Base-by-base conservation (phyloP, 1,140 invertebrate species). In the Scaptodrosophila lebanonensis region DNA sequence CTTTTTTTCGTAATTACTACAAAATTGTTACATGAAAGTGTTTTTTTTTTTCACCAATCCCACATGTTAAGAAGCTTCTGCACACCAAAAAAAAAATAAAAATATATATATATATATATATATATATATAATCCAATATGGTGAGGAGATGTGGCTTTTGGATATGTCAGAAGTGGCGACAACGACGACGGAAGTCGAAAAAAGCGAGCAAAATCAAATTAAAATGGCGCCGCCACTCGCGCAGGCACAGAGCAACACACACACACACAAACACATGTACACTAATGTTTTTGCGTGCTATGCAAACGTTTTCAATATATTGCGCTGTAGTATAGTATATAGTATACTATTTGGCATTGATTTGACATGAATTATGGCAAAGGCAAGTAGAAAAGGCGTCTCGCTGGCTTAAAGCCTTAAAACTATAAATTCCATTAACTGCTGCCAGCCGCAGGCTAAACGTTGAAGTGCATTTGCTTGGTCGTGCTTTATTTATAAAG, bases 401-500 rank as follows among this genome's bases (percentile, higher is more conserved):
- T 5, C 3, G 16, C 4, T 48, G 9, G 32, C 30, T 44, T 52
- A 32, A 57, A 65, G 45, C 62, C 49, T 65, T 50, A 45, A 57
- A 62, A 25, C 62, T 58, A 66, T 66, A 36, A 66, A 66, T 66
- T 53, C 47, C 53, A 67, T 77, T 77, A 72, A 67, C 56, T 62
- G 47, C 51, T 57, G 50, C 38, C 50, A 45, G 63, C 51, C 63
- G 51, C 59, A 65, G 73, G 59, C 49, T 68, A 68, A 67, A 72
- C 38, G 54, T 50, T 63, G 50, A 52, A 66, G 72, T 76, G 57
- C 65, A 75, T 67, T 66, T 61, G 17, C 60, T 42, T 35, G 60
- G 62, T 48, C 43, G 58, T 44, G 56, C 62, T 77, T 77, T 77
- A 77, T 77, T 77, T 77, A 77, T 82, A 77, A 82, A 68, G 75